Conservation (phyloP, 2,888 invertebrate genomes). For the Machimus rusticus region DNA sequence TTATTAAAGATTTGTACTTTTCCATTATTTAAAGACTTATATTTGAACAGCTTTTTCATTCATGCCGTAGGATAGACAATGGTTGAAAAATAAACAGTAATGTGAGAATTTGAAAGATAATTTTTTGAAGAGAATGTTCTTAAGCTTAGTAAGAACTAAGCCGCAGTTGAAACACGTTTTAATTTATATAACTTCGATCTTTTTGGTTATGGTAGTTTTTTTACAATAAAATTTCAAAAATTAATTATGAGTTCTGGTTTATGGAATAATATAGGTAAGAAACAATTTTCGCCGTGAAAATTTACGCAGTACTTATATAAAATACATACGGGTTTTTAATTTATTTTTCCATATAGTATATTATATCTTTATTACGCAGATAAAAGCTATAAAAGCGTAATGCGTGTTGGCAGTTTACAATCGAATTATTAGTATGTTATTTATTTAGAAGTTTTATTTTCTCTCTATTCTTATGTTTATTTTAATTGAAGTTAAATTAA, state of each 20-base stretch:
- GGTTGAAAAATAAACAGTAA: not conserved
- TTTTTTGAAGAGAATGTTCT: not conserved
- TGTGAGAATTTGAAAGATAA: not conserved
- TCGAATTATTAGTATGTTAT: no score
- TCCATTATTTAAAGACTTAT: not conserved
- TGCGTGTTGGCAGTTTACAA: no score
- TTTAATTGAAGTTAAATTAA: no score
- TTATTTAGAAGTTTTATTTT: no score
- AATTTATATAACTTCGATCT: not conserved
- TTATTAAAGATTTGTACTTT: not conserved
- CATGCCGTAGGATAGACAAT: not conserved
- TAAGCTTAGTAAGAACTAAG: not conserved
- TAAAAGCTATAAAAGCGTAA: no score
- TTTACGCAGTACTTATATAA: no score
- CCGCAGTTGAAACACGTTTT: not conserved
- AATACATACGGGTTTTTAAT: no score
- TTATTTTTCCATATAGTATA: no score
- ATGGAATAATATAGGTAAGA: not conserved
- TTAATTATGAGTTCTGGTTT: not conserved
- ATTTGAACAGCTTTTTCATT: not conserved
- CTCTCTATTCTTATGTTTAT: no score
- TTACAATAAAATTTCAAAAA: not conserved
- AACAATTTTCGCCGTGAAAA: not conserved
- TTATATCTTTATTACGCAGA: no score
- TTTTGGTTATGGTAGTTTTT: not conserved